These are phyloP conservation scores for Subacronicta megacephala DNA, from an alignment of 2,888 invertebrate genomes.

Conservation along the genomic window DNA sequence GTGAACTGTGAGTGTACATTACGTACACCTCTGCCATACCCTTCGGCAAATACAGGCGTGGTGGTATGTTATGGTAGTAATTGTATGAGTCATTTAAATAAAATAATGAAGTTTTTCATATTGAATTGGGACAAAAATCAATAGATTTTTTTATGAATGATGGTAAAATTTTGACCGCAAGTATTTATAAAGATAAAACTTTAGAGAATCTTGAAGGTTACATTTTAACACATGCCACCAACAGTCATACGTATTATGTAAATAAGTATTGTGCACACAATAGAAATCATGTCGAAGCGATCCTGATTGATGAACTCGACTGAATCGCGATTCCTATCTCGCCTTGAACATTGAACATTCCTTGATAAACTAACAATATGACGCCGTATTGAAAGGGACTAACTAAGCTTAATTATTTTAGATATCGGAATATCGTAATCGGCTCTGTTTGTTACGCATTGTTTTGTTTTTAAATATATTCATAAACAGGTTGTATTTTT, in stretches of 20 bases:
- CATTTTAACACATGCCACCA: conserved; percentile 68
- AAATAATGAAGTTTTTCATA: too few species aligned
- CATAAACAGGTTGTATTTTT: too few species aligned
- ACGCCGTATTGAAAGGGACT: conserved; percentile 59
- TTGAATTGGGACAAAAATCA: too few species aligned
- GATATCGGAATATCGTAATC: conserved; percentile 32
- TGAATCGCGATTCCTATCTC: conserved; percentile 67
- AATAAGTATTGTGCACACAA: conserved; percentile 77
- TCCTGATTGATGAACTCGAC: conserved; percentile 82
- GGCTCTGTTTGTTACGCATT: conserved; percentile 22
- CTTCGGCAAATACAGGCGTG: too few species aligned
- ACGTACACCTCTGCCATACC: too few species aligned
- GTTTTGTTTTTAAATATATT: conserved; percentile 7
- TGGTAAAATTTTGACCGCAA: too few species aligned
- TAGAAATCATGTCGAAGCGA: conserved; percentile 77
- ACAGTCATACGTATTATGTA: conserved; percentile 78
- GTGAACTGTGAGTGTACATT: too few species aligned
- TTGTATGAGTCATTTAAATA: too few species aligned
- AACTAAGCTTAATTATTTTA: conserved; percentile 52
- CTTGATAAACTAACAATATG: conserved; percentile 67
- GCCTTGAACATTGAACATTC: conserved; percentile 53
- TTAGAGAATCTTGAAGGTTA: conserved; percentile 3
- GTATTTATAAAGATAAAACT: conserved; percentile 9
- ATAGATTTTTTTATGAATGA: too few species aligned
- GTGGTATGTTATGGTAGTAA: too few species aligned